These are phyloP conservation scores for Hanleya hanleyi DNA, from an alignment of 2,888 invertebrate genomes.

Conservation along the genomic window DNA sequence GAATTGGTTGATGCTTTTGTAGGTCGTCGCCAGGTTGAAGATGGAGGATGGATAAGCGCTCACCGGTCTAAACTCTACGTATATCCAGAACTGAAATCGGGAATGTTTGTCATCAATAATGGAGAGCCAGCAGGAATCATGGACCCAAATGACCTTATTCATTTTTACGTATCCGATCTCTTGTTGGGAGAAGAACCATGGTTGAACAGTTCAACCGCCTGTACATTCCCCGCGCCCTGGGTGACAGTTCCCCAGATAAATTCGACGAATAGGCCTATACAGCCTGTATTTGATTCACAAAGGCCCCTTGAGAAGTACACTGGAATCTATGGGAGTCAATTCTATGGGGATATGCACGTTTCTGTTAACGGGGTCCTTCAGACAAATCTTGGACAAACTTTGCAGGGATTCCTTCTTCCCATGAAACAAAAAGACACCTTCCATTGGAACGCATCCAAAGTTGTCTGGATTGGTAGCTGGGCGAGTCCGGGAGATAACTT, in stretches of 20 bases:
- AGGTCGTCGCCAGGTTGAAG: too few species aligned
- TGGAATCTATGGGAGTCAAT: not conserved
- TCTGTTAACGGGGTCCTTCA: too few species aligned
- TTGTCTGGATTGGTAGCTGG: too few species aligned
- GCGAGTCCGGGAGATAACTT: too few species aligned
- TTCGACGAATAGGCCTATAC: not conserved
- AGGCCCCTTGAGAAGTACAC: not conserved
- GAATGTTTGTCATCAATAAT: slow-evolving; percentile 64
- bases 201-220: slow-evolving; percentile 62
- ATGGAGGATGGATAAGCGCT: too few species aligned
- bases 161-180: slow-evolving; percentile 60
- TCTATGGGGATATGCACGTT: not conserved
- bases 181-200: slow-evolving; percentile 60
- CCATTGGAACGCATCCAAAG: too few species aligned
- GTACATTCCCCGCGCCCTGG: slow-evolving; percentile 66
- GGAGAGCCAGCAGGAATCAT: slow-evolving; percentile 54
- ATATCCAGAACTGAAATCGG: slow-evolving; percentile 62
- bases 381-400: not conserved
- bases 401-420: not conserved
- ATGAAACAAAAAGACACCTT: not conserved
- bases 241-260: not conserved
- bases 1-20: too few species aligned
- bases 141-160: slow-evolving; percentile 47
- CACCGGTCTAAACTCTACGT: too few species aligned
- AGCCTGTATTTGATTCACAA: not conserved